Conservation (phyloP, 1,140 invertebrate genomes). For the Drosophila subobscura region DNA sequence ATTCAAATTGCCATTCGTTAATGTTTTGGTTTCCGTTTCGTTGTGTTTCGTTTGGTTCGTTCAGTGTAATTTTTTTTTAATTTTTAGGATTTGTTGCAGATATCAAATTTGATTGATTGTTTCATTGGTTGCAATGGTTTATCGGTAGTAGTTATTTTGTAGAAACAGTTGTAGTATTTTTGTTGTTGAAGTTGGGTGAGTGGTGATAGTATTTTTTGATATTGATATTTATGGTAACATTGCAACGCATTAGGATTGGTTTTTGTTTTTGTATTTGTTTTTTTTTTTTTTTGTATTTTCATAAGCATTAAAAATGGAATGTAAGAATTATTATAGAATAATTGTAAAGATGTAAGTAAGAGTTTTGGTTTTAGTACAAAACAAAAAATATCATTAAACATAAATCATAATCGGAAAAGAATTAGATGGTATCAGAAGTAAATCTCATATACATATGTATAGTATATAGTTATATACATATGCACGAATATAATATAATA, state of each 20-base stretch:
- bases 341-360: slow-evolving; percentile 56
- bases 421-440: slow-evolving; percentile 12
- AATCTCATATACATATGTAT: slow-evolving; percentile 40
- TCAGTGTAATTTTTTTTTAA: slow-evolving; percentile 36
- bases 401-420: slow-evolving; percentile 46
- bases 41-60: slow-evolving; percentile 38
- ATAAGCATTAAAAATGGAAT: slow-evolving; percentile 74
- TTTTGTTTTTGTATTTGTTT: slow-evolving; percentile 35
- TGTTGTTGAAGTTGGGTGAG: slow-evolving; percentile 67
- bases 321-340: slow-evolving; percentile 77
- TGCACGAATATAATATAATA: slow-evolving; percentile 31
- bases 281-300: slow-evolving; percentile 46
- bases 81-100: slow-evolving; percentile 32
- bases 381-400: slow-evolving; percentile 1
- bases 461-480: slow-evolving; percentile 42
- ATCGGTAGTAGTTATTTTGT: slow-evolving; percentile 30
- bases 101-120: slow-evolving; percentile 41
- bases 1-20: slow-evolving; percentile 44
- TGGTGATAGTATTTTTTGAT: slow-evolving; percentile 48
- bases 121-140: slow-evolving; percentile 40
- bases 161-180: slow-evolving; percentile 19
- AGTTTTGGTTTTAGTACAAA: slow-evolving; percentile 21
- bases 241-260: slow-evolving; percentile 72
- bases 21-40: slow-evolving; percentile 13
- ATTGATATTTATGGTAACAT: slow-evolving; percentile 69